Evolutionary conservation across 2,113 vertebrate species (phyloP).

Genomic region (Indicator maculatus): DNA sequence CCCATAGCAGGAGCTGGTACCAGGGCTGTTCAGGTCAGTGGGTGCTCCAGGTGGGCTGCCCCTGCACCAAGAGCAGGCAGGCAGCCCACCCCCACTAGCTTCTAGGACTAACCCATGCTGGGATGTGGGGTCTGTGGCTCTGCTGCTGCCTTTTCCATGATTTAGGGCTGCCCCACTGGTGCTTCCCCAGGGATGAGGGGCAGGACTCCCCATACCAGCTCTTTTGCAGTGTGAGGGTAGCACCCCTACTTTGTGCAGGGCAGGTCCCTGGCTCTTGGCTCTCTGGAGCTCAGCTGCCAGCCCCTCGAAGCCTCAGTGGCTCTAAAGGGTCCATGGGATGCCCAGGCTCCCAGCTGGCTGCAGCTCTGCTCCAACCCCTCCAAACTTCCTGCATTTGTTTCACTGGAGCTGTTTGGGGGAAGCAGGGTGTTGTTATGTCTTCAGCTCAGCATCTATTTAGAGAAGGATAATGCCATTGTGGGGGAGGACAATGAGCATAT

Average conservation of each 20-base stretch:
- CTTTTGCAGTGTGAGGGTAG: neutral
- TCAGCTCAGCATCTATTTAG: constrained; percentile 38
- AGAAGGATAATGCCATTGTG: constrained; percentile 38
- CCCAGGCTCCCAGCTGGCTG: neutral
- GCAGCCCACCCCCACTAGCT: neutral
- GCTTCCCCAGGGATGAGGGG: rapidly evolving
- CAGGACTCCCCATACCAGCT: neutral
- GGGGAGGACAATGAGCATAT: constrained; percentile 34
- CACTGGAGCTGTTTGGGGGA: neutral
- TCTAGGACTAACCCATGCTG: rapidly evolving
- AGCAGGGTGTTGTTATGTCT: constrained; percentile 53
- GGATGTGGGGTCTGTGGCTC: neutral
- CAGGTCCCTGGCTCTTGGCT: neutral
- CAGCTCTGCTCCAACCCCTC: neutral
- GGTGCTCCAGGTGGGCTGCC: neutral
- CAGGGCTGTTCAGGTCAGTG: rapidly evolving
- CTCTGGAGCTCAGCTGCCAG: neutral
- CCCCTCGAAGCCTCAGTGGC: neutral
- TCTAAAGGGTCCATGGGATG: neutral
- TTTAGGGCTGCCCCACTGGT: neutral
- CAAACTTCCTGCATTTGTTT: constrained; percentile 64
- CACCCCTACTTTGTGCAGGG: neutral
- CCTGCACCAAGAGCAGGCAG: neutral
- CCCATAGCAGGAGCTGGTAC: neutral
- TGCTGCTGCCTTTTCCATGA: rapidly evolving